These are phyloP conservation scores for Threskiornis aethiopicus DNA, from an alignment of 2,797 vertebrate genomes.

Conservation along the genomic window DNA sequence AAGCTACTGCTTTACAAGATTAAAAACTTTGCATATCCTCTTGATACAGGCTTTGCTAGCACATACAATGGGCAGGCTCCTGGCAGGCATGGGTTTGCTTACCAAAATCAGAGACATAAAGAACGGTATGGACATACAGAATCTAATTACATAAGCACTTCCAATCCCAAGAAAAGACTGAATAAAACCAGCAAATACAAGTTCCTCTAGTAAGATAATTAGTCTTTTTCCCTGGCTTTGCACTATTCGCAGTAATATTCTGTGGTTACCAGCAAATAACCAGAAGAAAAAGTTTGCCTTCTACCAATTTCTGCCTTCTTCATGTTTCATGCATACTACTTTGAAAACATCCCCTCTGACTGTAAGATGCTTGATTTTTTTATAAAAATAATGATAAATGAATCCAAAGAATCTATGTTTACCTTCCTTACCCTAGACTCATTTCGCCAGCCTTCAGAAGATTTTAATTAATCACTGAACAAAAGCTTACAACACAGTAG, in stretches of 20 bases:
- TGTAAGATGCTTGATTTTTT: neutral
- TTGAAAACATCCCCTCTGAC: neutral
- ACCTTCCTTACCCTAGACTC: neutral
- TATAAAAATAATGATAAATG: neutral
- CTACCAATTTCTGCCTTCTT: neutral
- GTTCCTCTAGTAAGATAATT: neutral
- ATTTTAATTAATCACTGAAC: neutral
- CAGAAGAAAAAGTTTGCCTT: neutral
- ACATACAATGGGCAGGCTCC: neutral
- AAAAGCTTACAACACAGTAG: neutral
- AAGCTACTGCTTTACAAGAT: slow-evolving; percentile 9
- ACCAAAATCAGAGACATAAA: neutral
- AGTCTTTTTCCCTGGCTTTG: neutral
- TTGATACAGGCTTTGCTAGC: neutral
- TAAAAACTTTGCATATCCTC: slow-evolving; percentile 4
- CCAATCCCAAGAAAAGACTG: neutral
- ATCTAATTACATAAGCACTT: neutral
- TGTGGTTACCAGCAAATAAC: neutral
- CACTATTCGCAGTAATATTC: neutral
- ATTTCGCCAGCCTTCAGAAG: neutral
- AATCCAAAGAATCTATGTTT: neutral
- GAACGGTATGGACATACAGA: neutral
- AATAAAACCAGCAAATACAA: neutral
- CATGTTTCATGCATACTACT: neutral
- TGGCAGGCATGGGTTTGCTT: neutral